Conservation (phyloP, 2,888 invertebrate genomes). For the Macrophya annulata region DNA sequence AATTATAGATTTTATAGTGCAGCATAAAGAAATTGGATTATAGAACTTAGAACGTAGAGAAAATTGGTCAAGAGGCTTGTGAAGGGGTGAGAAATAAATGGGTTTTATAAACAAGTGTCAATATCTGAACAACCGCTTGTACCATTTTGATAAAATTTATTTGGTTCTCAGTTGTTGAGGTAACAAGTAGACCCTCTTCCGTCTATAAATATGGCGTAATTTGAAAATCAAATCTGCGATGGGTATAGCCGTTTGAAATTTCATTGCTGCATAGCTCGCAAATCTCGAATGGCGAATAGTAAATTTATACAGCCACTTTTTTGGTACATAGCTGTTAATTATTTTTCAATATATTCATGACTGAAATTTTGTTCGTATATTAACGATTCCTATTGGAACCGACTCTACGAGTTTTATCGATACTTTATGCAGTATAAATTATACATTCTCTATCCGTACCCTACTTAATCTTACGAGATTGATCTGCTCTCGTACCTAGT, state of each 20-base stretch:
- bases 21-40: background rate
- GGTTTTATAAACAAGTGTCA: background rate
- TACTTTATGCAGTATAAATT: constrained; percentile 27
- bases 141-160: background rate
- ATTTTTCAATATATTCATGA: background rate
- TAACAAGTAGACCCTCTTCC: background rate
- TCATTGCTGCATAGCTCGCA: background rate
- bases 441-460: constrained; percentile 21
- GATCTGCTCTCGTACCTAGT: constrained; percentile 8
- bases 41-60: background rate
- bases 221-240: background rate
- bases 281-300: background rate
- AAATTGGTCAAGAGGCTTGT: background rate
- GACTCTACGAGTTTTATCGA: background rate
- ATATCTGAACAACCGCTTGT: background rate
- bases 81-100: background rate
- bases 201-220: background rate
- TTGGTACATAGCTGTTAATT: background rate
- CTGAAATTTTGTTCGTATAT: background rate
- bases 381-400: background rate
- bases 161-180: background rate
- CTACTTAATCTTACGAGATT: constrained; percentile 28
- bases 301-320: background rate
- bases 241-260: background rate
- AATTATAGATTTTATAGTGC: too few relatives aligned